A percentile compares a stretch with the other conserved stretches of the same genome.
Conservation (phyloP, 1,140 invertebrate species). For the Dinothrombium tinctorium region DNA sequence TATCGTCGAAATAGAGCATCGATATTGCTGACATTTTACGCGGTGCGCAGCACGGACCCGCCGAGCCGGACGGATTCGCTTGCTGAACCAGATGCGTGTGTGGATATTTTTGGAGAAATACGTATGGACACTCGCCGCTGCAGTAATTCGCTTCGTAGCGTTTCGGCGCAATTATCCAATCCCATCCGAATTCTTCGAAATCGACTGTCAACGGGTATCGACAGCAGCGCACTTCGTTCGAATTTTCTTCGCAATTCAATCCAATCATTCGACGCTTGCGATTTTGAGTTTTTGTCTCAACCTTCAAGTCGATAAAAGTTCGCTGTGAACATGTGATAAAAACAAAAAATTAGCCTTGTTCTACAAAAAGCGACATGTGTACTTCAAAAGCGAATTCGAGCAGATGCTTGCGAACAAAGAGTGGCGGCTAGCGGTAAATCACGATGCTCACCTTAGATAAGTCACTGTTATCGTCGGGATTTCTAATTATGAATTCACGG, state of each 20-base stretch:
- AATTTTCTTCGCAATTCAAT: conserved; percentile 47
- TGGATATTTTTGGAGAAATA: conserved; percentile 63
- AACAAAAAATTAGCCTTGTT: too few relatives aligned
- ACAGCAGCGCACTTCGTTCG: conserved; percentile 55
- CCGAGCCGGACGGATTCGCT: conserved; percentile 37
- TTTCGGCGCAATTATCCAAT: conserved; percentile 90
- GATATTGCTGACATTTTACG: conserved; percentile 64
- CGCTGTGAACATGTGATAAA: too few relatives aligned
- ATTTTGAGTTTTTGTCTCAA: conserved; percentile 34
- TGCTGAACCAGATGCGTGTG: conserved; percentile 78
- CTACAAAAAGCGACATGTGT: too few relatives aligned
- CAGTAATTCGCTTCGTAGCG: conserved; percentile 91
- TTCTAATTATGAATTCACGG: too few relatives aligned
- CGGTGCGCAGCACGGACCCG: conserved; percentile 67
- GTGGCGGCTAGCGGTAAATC: too few relatives aligned
- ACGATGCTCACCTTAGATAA: too few relatives aligned
- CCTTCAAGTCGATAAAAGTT: conserved; percentile 52
- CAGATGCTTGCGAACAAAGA: too few relatives aligned
- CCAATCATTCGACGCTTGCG: conserved; percentile 44
- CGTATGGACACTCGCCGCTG: conserved; percentile 71
- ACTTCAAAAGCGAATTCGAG: too few relatives aligned
- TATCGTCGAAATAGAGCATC: conserved; percentile 74
- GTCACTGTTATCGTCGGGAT: too few relatives aligned
- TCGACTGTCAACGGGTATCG: conserved; percentile 76
- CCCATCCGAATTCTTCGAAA: conserved; percentile 90